Evolutionary conservation across 2,797 vertebrate species (phyloP).

Genomic region (Arctocebus calabarensis): DNA sequence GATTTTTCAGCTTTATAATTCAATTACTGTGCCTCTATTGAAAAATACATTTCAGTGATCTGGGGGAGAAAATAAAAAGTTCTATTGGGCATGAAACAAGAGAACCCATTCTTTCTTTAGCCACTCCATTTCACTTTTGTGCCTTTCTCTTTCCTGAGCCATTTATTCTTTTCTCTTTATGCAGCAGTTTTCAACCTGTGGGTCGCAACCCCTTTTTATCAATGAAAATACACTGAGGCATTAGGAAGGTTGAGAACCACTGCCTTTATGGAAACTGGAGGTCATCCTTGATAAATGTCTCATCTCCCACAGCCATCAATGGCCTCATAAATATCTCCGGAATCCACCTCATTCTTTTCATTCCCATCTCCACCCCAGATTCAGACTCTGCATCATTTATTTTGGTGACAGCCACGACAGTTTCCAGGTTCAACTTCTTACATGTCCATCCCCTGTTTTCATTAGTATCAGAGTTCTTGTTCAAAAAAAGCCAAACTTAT

Average conservation of each 20-base stretch:
- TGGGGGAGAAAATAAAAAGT: constrained; percentile 6
- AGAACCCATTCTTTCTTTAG: neutral
- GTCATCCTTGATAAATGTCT: neutral
- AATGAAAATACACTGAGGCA: no score
- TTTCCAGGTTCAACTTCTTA: neutral
- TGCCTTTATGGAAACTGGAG: neutral
- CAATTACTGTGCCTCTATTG: neutral
- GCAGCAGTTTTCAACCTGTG: no score
- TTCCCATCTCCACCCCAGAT: neutral
- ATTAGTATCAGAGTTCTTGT: neutral
- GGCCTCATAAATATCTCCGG: neutral
- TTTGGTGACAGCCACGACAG: neutral
- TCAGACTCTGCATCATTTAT: neutral
- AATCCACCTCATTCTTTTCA: neutral
- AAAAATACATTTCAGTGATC: constrained; percentile 26
- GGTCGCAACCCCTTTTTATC: no score
- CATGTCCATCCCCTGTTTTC: neutral
- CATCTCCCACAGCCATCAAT: neutral
- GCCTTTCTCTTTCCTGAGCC: neutral
- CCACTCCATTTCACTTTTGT: neutral
- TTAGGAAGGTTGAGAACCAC: no score
- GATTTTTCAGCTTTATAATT: neutral
- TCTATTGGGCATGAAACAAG: neutral
- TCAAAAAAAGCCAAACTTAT: neutral
- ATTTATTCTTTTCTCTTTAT: neutral